Evolutionary conservation across 2,888 invertebrate genomes (phyloP).

Genomic region (Drosophila demipolita): DNA sequence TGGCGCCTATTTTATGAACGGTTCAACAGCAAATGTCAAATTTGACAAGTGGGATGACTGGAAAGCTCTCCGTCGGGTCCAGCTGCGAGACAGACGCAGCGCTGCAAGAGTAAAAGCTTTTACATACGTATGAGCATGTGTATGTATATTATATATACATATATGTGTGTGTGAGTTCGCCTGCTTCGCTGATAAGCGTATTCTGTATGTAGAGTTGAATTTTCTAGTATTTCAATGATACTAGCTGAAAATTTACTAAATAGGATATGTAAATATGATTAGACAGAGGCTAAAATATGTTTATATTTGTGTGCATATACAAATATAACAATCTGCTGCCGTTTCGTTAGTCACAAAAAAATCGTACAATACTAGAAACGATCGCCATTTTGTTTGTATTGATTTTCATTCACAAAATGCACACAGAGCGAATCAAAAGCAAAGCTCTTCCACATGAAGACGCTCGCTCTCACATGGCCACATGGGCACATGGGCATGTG

Average conservation of each 20-base stretch:
- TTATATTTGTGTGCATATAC: not conserved
- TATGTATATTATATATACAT: not conserved
- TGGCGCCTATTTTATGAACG: conserved; percentile 76
- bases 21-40: conserved; percentile 78
- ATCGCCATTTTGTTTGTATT: conserved; percentile 45
- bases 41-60: conserved; percentile 61
- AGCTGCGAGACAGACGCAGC: conserved; percentile 6
- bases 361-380: conserved; percentile 1
- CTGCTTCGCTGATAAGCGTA: conserved; percentile 40
- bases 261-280: not conserved
- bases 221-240: conserved; percentile 26
- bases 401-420: conserved; percentile 53
- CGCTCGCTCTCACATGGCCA: not conserved
- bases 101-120: conserved; percentile 20
- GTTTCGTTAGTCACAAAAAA: conserved; percentile 7
- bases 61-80: conserved; percentile 25
- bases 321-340: not conserved
- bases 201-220: conserved; percentile 25
- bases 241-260: conserved; percentile 14
- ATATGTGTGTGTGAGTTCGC: conserved; percentile 1
- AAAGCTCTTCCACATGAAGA: conserved; percentile 20
- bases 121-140: conserved; percentile 1
- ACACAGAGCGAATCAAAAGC: conserved; percentile 32
- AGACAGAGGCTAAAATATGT: not conserved
- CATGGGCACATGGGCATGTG: conserved; percentile 1